Evolutionary conservation across 2,113 vertebrate species (phyloP).

Genomic region (Danionella cerebrum): DNA sequence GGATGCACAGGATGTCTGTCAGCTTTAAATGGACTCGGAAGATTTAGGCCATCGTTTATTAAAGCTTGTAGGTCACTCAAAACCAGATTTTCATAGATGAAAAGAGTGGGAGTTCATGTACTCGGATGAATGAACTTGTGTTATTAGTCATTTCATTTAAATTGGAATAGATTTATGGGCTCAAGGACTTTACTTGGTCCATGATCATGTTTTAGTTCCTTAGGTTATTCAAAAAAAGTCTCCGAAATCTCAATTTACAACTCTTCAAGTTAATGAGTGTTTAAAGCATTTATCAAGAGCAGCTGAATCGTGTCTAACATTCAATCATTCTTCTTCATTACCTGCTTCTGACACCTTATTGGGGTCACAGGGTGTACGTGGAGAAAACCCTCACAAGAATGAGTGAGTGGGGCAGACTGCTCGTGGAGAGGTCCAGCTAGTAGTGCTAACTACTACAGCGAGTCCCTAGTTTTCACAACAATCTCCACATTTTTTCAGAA

Average conservation of each 20-base stretch:
- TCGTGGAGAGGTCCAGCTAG: too few relatives aligned
- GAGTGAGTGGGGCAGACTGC: too few relatives aligned
- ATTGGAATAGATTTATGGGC: not conserved
- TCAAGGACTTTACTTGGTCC: not conserved
- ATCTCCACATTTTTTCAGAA: too few relatives aligned
- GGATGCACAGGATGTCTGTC: not conserved
- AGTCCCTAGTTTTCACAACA: too few relatives aligned
- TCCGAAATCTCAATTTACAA: not conserved
- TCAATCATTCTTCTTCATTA: too few relatives aligned
- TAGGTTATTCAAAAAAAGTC: not conserved
- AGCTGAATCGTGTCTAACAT: too few relatives aligned
- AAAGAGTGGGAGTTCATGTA: not conserved
- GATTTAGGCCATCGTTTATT: constrained; percentile 10
- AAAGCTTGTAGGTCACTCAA: not conserved
- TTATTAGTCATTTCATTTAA: not conserved
- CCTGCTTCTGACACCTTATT: too few relatives aligned
- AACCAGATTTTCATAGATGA: not conserved
- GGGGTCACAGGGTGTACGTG: too few relatives aligned
- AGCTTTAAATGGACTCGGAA: not conserved
- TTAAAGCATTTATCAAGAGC: too few relatives aligned
- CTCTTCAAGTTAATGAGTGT: too few relatives aligned
- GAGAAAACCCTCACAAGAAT: too few relatives aligned
- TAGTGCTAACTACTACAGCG: too few relatives aligned
- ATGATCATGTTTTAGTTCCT: not conserved
- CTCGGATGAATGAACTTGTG: not conserved